Evolutionary conservation across 2,113 vertebrate genomes (phyloP).

Genomic region (Cromileptes altivelis): DNA sequence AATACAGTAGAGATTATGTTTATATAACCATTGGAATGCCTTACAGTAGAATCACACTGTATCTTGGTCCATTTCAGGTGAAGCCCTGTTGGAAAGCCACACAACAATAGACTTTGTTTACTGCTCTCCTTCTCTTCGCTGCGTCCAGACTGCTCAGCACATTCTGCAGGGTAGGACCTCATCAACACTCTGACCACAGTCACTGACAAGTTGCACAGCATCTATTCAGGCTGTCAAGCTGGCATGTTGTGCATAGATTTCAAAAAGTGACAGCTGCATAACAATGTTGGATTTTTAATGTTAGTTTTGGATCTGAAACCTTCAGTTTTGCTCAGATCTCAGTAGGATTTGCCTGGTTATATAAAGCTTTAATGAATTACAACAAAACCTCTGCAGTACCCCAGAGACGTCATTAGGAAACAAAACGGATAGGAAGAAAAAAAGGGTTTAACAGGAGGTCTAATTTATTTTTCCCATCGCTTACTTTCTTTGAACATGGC

Average conservation of each 20-base stretch:
- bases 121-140: conserved; percentile 96
- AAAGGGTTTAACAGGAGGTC: background rate
- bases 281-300: background rate
- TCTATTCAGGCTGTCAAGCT: background rate
- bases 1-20: background rate
- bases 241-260: background rate
- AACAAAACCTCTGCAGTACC: background rate
- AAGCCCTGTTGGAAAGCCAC: conserved; percentile 94
- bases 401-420: conserved; percentile 27
- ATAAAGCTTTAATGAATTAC: background rate
- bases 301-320: conserved; percentile 9
- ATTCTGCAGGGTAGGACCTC: conserved; percentile 91
- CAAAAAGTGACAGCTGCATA: background rate
- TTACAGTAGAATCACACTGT: background rate
- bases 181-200: conserved; percentile 17
- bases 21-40: background rate
- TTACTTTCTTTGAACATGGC: conserved; percentile 1
- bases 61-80: conserved; percentile 83
- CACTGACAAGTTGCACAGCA: background rate
- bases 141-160: conserved; percentile 96
- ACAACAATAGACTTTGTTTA: conserved; percentile 92
- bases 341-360: background rate
- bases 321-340: background rate
- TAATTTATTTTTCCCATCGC: background rate
- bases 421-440: background rate